phyloP scores from a whole-genome alignment of 2,888 invertebrate genomes.

The Drosophila acutilabella region DNA sequence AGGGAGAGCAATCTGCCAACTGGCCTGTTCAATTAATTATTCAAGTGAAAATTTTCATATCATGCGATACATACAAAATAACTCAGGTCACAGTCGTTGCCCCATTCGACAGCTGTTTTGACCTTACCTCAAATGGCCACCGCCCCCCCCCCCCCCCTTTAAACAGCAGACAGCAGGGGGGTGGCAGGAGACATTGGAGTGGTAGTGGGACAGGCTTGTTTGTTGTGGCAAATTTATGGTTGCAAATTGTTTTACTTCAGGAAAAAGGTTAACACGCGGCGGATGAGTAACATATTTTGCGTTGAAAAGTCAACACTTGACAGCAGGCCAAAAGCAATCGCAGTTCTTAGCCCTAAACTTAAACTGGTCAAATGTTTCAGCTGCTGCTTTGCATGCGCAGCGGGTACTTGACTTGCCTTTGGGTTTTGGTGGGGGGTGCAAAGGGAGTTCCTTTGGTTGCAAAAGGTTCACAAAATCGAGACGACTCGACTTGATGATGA shows the following conservation, averaged over 20 bases:
- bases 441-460: constrained; percentile 7
- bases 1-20: constrained; percentile 17
- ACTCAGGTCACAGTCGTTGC: constrained; percentile 55
- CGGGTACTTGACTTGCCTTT: constrained; percentile 18
- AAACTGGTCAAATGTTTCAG: constrained; percentile 39
- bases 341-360: not conserved
- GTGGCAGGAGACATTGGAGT: not conserved
- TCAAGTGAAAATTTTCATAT: constrained; percentile 83
- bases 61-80: constrained; percentile 74
- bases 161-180: not conserved
- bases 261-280: constrained; percentile 70
- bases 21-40: constrained; percentile 77
- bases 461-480: constrained; percentile 50
- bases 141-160: constrained; percentile 26
- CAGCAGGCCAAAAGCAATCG: constrained; percentile 17
- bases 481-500: constrained; percentile 56
- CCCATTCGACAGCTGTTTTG: constrained; percentile 73
- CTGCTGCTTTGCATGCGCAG: constrained; percentile 74
- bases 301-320: constrained; percentile 74
- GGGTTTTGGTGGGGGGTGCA: not conserved
- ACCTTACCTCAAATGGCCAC: constrained; percentile 69
- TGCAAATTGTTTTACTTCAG: constrained; percentile 81
- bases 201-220: constrained; percentile 42
- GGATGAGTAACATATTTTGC: constrained; percentile 77
- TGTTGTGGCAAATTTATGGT: constrained; percentile 79